Base-by-base conservation (phyloP, 2,113 vertebrate species). In the Lanius collurio region DNA sequence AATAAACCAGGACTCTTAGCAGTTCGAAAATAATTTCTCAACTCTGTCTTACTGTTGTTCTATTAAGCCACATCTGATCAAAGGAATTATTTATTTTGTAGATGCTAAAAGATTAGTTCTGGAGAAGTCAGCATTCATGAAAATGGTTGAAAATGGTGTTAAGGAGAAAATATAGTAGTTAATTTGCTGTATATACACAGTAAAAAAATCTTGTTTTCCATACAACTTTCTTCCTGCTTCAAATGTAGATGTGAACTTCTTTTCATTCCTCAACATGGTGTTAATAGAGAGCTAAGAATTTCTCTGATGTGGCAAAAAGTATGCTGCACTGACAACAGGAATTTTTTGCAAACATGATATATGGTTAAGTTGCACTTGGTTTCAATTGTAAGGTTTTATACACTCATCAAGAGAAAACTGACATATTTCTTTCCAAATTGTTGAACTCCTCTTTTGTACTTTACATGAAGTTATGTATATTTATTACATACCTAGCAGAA, bases 241-340 rank as follows among this genome's bases (percentile, higher is more conserved):
- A 92, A 74, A 93, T 33, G n/a, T 37, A 83, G 55, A 55, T 86
- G 60, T 68, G 59, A 92, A 86, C 69, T 81, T 86, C 62, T 79
- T 94, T 91, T 69, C 70, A 90, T 94, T 95, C 92, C 79, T 92
- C 57, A 70, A 35, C 35, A 23, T 35, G 64, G 44, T 60, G 73
- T 77, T 81, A 94, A 86, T 5, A 70, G 31, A 87, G 52, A 87
- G 17, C 27, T 47, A 71, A 82, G 60, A 13, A 75, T 90, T 88
- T 56, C 60, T 80, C 60, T 65, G 41, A 52, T 68, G 79, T 68
- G 68, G 52, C 24, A n/a, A 81, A 83, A 46, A 81, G 22, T 33
- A 42, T 37, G 27, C 77, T 63, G 44, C 56, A 19, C 41, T 26
- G 31, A 62, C 59, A 83, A 56, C 0, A 1, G 23, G 41, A 75